A percentile compares a stretch with the other conserved stretches of the same genome.
Conservation (phyloP, 2,888 invertebrate genomes). For the Emesis russula region DNA sequence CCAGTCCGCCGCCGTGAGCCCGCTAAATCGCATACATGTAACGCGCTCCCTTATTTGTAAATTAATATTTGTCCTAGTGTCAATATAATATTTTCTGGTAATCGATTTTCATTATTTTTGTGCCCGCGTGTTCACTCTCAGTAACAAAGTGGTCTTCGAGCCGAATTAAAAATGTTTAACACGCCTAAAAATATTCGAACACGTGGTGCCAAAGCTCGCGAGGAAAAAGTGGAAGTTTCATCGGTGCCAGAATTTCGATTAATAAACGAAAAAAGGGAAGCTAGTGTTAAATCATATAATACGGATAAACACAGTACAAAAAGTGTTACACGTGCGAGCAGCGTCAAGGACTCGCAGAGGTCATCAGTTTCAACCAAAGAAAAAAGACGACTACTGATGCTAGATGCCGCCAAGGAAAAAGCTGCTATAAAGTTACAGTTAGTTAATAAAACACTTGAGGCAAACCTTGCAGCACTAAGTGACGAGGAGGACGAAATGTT, state of each 20-base stretch:
- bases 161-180: neutral
- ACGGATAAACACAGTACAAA: neutral
- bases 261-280: neutral
- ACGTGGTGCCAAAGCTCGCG: neutral
- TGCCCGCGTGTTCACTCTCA: too few species aligned
- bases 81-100: too few species aligned
- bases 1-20: too few species aligned
- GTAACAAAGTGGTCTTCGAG: too few species aligned
- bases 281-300: neutral
- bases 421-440: conserved; percentile 40
- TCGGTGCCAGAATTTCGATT: neutral
- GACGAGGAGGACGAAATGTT: conserved; percentile 3
- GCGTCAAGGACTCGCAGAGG: neutral
- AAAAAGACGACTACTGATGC: neutral
- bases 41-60: too few species aligned
- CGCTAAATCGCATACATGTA: too few species aligned
- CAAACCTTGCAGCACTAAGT: conserved; percentile 37
- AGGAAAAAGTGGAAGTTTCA: neutral
- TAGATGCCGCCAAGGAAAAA: conserved; percentile 41
- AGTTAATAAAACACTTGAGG: conserved; percentile 44
- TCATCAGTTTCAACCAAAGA: neutral
- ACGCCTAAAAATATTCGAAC: neutral
- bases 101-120: too few species aligned
- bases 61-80: too few species aligned
- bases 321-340: neutral